Base-by-base conservation (phyloP, 2,888 invertebrate species). In the Apodemia duryi region DNA sequence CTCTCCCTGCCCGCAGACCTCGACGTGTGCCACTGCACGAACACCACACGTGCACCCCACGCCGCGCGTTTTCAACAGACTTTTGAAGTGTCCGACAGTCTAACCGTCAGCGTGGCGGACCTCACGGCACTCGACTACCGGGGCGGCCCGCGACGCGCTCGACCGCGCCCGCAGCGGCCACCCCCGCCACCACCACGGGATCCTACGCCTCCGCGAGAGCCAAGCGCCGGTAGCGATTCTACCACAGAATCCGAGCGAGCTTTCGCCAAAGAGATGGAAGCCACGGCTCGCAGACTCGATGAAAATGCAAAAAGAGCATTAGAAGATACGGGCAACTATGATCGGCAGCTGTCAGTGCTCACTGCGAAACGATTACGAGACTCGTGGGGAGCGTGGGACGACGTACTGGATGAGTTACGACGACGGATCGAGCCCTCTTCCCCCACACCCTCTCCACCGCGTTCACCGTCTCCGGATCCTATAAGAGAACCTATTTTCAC, bases 1-100 rank as follows among this genome's bases (percentile, higher is more conserved):
- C 76, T 92, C 83, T 76, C 93, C 76, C 93, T 95, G 67, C 95
- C 95, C 75, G 94, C 94, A 76, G 94, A 95, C 78, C 90, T 95
- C 70, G 94, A 95, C 88, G 91, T 95, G 74, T 93, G 93, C 88
- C 57, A 57, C 57, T 57, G 57, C 32, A 13, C 57, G 4, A 57
- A 29, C 32, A 29, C 11, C 11, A 32, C 32, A 11, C 54, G 54
- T 78, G 76, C 75, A 64, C 73, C 78, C 62, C 89, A 88, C 72
- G 82, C 83, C 71, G 86, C 89, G 71, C 84, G 85, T 66, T 92
- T 91, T 79, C 83, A 85, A n/a, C 91, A 91, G 73, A 78, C 85
- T 68, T 92, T 92, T 74, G 85, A 91, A 68, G 89, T 91, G 66
- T 82, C 81, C 75, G 91, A 92, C 73, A 81, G 80, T 80, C 92